Evolutionary conservation across 2,888 invertebrate genomes (phyloP), one percentile per base, ranked within the genome.

Genomic region (Microctonus brassicae): DNA sequence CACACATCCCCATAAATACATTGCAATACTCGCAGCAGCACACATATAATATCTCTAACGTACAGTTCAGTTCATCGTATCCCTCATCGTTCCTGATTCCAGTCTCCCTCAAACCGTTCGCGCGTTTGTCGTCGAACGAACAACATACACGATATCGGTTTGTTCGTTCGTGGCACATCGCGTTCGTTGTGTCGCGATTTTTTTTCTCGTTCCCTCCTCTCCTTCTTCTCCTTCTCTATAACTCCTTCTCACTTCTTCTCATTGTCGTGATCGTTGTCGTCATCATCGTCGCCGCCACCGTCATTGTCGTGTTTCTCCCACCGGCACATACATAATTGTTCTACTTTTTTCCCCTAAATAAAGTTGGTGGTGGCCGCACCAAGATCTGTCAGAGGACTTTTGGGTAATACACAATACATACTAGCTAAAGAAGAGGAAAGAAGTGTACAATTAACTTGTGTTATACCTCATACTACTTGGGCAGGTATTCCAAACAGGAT

Each of bases 81-180:
- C 69, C 73, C 74, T n/a, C 36, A 22, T 39, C 39, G 65, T 71
- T 61, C 70, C 58, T 60, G 47, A 71, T 71, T 75, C 81, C 84
- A 85, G 85, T 85, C 84, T 82, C 80, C 80, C 80, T 79, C 81
- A 85, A 83, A 80, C 84, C 83, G 83, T 80, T 84, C 82, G 81
- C 81, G 83, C 82, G 84, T 77, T 77, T 77, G 81, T 77, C 78
- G 81, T 81, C 36, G 57, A 57, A 66, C 66, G 57, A 53, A 36
- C 42, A 39, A 36, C 66, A 42, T 66, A 39, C 66, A 57, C 57
- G 66, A 34, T 57, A 17, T 57, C 55, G 66, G 26, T 66, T 55
- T 53, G 47, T 39, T 82, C 79, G 82, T 79, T 80, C 81, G 82
- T 80, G 81, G 77, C 78, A 77, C 70, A 73, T 78, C 77, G 78